Percentiles rank a stretch among this genome's conserved stretches.
phyloP scores from a whole-genome alignment of 1,140 invertebrate species.

The Branchinecta lynchi region DNA sequence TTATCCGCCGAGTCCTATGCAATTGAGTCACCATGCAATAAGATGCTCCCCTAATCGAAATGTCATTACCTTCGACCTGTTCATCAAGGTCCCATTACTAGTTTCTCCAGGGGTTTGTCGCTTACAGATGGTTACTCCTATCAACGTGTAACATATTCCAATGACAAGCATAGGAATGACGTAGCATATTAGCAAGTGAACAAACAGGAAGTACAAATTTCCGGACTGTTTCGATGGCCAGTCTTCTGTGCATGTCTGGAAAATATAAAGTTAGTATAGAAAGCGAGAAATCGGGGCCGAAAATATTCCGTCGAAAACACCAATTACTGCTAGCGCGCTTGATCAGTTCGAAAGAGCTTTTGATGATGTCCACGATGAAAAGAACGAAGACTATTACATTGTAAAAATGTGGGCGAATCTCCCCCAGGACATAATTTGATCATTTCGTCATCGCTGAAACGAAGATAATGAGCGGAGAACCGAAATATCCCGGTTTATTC shows the following conservation, averaged over 20 bases:
- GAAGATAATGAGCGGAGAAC: too few species aligned
- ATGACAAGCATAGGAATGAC: slow-evolving; percentile 39
- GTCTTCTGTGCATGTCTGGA: slow-evolving; percentile 32
- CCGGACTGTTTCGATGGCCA: slow-evolving; percentile 35
- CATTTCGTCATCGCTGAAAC: too few species aligned
- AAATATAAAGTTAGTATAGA: background rate
- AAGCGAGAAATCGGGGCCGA: background rate
- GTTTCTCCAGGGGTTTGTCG: slow-evolving; percentile 26
- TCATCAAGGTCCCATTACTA: slow-evolving; percentile 25
- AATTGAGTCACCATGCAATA: too few species aligned
- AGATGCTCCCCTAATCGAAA: too few species aligned
- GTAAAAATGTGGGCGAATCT: too few species aligned
- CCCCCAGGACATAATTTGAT: too few species aligned
- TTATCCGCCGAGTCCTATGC: too few species aligned
- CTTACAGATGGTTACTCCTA: slow-evolving; percentile 34
- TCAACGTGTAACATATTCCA: slow-evolving; percentile 39
- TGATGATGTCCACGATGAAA: too few species aligned
- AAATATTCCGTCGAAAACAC: background rate
- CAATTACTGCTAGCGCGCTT: too few species aligned
- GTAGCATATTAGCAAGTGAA: slow-evolving; percentile 42
- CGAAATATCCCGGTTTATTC: too few species aligned
- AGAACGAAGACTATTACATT: too few species aligned
- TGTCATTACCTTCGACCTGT: slow-evolving; percentile 23
- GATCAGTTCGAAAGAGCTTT: too few species aligned
- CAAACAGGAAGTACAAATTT: slow-evolving; percentile 39